Base-by-base conservation (phyloP, 2,888 invertebrate species). In the Antheraea yamamai region DNA sequence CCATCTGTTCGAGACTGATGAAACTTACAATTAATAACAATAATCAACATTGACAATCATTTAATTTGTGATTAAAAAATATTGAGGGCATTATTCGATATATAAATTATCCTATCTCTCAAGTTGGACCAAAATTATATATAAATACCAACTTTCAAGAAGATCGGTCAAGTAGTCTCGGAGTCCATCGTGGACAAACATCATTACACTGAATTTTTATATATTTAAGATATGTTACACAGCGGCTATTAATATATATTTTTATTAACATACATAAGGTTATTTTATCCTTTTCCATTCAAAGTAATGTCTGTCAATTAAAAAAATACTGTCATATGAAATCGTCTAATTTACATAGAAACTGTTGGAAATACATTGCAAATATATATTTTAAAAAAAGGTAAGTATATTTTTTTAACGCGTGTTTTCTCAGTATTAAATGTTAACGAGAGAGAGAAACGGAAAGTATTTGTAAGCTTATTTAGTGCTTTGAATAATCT, bases 231-330 rank as follows among this genome's bases (percentile, higher is more conserved):
- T 47, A 74, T 74, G 23, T 70, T 39, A 23, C 39, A 71, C 71
- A 6, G 58, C 74, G 23, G 39, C 71, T 74, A 39, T 2, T 30
- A 14, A n/a, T 58, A 70, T n/a, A 70, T 70, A 70, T 70, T 47
- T 70, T 55, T 74, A 71, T 35, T 23, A 26, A 39, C 47, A 74
- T 74, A 52, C 55, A 10, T 39, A 74, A 8, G 39, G 35, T 12
- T n/a, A 39, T 35, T 70, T 55, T 74, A 58, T 68, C 26, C 16
- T 74, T 74, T 71, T 20, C 10, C 55, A 26, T 26, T 61, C 47
- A 74, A 74, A 58, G 14, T 2, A 73, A 52, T 68, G 14, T n/a
- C 23, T 39, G 70, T 70, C 70, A 70, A 70, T 70, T 70, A 70
- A 39, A 39, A 39, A 70, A 39, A n/a, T 20, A 7, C 4, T 1